Base-by-base conservation (phyloP, 2,888 invertebrate genomes). In the Kryphioiulus occultus region DNA sequence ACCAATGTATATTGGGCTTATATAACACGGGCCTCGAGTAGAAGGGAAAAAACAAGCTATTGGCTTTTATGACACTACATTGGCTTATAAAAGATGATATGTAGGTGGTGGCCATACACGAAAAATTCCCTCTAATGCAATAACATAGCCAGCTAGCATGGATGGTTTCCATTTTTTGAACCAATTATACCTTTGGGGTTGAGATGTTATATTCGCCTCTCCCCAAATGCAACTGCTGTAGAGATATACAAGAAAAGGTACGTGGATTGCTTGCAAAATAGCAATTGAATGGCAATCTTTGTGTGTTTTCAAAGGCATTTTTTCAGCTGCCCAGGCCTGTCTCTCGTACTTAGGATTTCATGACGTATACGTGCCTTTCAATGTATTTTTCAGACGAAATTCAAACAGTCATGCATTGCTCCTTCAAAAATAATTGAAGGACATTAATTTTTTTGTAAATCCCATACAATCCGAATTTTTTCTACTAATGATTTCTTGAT, bases 161-260 rank as follows among this genome's bases (percentile, higher is more conserved):
- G 39, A 42, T 35, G 35, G 39, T 84, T 39, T 84, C 42, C 42
- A 42, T 42, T 84, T 84, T 84, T 84, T 84, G 35, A 84, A 42
- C 84, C 84, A 84, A 84, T 84, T 84, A 84, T 42, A 84, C 84
- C 84, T 84, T 84, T 84, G 84, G 84, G 84, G 84, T 84, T 30
- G 42, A 84, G 84, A 84, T 84, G 35, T 84, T 84, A 42, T 84
- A 84, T 84, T 42, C 42, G 84, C 42, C 39, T 68, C 26, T 26
- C 68, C 26, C 68, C 68, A 68, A 68, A 68, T 84, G n/a, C 42
- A 35, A 35, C 84, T 84, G 84, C 84, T 30, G 17, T 42, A 84
- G 39, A 84, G 35, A 35, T 42, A 84, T 42, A 35, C 84, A 84
- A 42, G 42, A 84, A 35, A 22, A 35, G n/a, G 35, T 84, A 84